Evolutionary conservation across 2,113 vertebrate genomes (phyloP).

Genomic region (Scolopax mira): DNA sequence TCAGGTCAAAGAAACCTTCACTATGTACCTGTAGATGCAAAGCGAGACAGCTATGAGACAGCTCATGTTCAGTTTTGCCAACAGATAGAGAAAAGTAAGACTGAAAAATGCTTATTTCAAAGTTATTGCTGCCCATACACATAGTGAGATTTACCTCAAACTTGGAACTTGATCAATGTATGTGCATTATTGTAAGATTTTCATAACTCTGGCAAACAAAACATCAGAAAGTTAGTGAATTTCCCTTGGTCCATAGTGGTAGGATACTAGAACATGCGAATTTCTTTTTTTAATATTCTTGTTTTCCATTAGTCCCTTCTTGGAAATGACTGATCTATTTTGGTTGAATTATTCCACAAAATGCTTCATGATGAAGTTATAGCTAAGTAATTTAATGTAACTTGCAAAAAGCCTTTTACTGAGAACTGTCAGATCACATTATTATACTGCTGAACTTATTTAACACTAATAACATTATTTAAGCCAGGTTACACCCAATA

Average conservation of each 20-base stretch:
- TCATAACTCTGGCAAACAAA: background rate
- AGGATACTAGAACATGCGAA: background rate
- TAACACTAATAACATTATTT: background rate
- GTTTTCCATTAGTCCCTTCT: background rate
- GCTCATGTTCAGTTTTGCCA: background rate
- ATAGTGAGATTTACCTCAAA: background rate
- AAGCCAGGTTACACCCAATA: background rate
- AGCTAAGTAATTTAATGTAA: background rate
- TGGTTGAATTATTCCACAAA: background rate
- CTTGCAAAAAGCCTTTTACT: background rate
- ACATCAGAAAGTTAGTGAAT: background rate
- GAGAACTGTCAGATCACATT: background rate
- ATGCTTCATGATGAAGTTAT: background rate
- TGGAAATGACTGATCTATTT: background rate
- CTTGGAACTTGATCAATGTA: background rate
- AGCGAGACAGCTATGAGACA: background rate
- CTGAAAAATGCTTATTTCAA: background rate
- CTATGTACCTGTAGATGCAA: background rate
- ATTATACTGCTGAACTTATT: background rate
- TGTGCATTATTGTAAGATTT: background rate
- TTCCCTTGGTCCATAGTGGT: background rate
- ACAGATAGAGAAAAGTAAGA: background rate
- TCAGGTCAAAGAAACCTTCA: background rate
- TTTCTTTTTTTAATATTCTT: background rate
- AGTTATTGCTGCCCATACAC: background rate